Conservation (phyloP, 1,140 invertebrate genomes). For the Augochlora pura region DNA sequence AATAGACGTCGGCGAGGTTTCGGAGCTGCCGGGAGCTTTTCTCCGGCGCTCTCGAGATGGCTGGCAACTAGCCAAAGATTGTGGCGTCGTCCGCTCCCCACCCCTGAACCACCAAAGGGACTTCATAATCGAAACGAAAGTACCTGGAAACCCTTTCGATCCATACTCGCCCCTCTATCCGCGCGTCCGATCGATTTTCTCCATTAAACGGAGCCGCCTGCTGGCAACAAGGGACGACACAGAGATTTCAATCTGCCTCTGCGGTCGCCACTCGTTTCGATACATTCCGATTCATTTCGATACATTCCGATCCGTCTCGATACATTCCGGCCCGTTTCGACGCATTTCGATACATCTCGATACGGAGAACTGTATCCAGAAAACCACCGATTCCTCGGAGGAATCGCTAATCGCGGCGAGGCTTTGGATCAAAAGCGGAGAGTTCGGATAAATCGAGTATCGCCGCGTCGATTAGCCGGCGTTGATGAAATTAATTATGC, state of each 20-base stretch:
- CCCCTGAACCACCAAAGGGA: background rate
- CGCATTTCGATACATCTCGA: background rate
- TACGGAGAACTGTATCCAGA: background rate
- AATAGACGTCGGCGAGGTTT: background rate
- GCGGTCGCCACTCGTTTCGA: background rate
- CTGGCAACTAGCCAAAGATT: conserved; percentile 45
- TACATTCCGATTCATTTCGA: background rate
- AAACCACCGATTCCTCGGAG: no score
- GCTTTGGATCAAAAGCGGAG: no score
- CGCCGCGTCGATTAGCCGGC: no score
- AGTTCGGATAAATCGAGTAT: no score
- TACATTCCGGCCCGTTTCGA: no score
- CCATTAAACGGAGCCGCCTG: conserved; percentile 18
- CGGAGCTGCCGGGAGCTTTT: conserved; percentile 23
- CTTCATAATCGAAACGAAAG: conserved; percentile 47
- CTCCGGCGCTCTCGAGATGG: conserved; percentile 22
- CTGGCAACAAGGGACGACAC: no score
- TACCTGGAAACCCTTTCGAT: conserved; percentile 28
- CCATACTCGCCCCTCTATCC: background rate
- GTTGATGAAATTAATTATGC: background rate
- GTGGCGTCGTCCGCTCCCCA: conserved; percentile 1
- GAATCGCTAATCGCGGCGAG: background rate
- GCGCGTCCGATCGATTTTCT: conserved; percentile 12
- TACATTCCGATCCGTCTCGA: no score
- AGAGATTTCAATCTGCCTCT: conserved; percentile 31